Evolutionary conservation across 2,888 invertebrate species (phyloP).

Genomic region (Globia sparganii): DNA sequence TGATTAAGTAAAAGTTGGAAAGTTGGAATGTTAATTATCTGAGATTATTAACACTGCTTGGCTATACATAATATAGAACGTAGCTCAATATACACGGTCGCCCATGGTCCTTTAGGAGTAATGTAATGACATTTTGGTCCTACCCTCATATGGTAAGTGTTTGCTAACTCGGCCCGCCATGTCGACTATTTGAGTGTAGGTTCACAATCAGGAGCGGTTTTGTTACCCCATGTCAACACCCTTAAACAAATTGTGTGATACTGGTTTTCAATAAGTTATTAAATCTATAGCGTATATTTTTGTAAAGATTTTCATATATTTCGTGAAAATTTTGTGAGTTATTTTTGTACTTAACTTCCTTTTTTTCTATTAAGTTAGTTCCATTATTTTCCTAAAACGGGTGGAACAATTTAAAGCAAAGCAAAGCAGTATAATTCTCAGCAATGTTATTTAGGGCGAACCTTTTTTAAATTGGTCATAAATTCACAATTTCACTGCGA

Average conservation of each 20-base stretch:
- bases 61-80: neutral
- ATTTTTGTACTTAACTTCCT: neutral
- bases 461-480: neutral
- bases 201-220: slow-evolving; percentile 6
- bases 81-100: neutral
- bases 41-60: too few relatives aligned
- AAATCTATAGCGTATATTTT: neutral
- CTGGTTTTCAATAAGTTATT: too few relatives aligned
- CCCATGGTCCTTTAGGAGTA: slow-evolving; percentile 6
- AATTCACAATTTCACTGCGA: neutral
- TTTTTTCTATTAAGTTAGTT: neutral
- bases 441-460: neutral
- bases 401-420: neutral
- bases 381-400: neutral
- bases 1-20: too few relatives aligned
- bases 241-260: too few relatives aligned
- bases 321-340: too few relatives aligned
- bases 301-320: neutral
- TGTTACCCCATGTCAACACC: too few relatives aligned
- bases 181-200: neutral
- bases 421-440: neutral
- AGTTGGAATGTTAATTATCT: too few relatives aligned
- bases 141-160: slow-evolving; percentile 40
- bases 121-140: slow-evolving; percentile 42
- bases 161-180: slow-evolving; percentile 23